A percentile compares a stretch with the other conserved stretches of the same genome.
phyloP scores from a whole-genome alignment of 2,113 vertebrate genomes.

The Cephalophus harveyi region DNA sequence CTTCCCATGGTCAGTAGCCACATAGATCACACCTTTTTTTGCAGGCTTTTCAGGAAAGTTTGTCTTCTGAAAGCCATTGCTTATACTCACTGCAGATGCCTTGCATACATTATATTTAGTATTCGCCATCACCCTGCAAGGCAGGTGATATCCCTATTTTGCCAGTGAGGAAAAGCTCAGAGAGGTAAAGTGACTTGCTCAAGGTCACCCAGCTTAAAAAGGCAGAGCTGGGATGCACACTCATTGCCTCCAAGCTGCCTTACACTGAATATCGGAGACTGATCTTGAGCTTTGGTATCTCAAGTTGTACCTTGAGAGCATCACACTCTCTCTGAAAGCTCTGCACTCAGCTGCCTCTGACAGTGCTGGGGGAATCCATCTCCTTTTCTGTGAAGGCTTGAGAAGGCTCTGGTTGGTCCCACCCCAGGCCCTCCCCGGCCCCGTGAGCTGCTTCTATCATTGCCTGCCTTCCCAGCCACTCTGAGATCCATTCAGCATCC shows the following conservation, averaged over 20 bases:
- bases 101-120: neutral
- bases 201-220: neutral
- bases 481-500: neutral
- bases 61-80: neutral
- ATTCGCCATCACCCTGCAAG: neutral
- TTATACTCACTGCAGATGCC: neutral
- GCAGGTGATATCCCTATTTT: neutral
- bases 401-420: neutral
- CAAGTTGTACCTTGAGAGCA: neutral
- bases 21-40: neutral
- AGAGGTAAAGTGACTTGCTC: slow-evolving; percentile 9
- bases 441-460: neutral
- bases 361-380: neutral
- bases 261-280: neutral
- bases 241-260: neutral
- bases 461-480: neutral
- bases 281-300: neutral
- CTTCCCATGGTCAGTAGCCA: neutral
- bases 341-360: neutral
- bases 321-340: neutral
- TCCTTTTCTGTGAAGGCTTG: neutral
- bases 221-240: neutral
- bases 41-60: slow-evolving; percentile 1
- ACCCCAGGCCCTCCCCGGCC: neutral
- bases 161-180: slow-evolving; percentile 9